These are phyloP conservation scores for Sacculina carcini DNA, from an alignment of 2,888 invertebrate species.

Conservation along the genomic window DNA sequence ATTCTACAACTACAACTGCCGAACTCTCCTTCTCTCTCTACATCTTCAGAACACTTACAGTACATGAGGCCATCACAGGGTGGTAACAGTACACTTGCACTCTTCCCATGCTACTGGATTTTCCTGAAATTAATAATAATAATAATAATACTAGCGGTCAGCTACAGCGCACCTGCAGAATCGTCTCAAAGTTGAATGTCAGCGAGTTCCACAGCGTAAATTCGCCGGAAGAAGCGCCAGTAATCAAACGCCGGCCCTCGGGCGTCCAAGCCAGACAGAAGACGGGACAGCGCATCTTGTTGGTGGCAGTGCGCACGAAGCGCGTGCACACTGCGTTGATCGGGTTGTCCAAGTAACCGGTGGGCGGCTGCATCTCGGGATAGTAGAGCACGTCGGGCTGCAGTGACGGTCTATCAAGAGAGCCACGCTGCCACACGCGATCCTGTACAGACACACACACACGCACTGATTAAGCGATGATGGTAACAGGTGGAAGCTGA, in stretches of 20 bases:
- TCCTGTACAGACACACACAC: no score
- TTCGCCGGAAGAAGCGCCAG: slow-evolving; percentile 96
- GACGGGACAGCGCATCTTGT: slow-evolving; percentile 98
- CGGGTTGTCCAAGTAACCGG: slow-evolving; percentile 77
- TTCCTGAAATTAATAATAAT: no score
- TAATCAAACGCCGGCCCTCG: slow-evolving; percentile 85
- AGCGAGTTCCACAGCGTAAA: slow-evolving; percentile 99
- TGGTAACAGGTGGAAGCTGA: slow-evolving; percentile 62
- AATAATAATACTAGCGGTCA: no score
- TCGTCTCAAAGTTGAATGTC: slow-evolving; percentile 99
- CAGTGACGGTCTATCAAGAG: slow-evolving; percentile 56
- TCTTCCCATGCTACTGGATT: no score
- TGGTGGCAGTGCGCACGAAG: slow-evolving; percentile 97
- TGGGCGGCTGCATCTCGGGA: slow-evolving; percentile 73
- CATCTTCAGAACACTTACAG: neutral
- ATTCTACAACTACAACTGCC: neutral
- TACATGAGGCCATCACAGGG: no score
- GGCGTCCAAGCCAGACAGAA: slow-evolving; percentile 99
- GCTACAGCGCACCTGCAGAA: slow-evolving; percentile 51
- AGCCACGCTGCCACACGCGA: slow-evolving; percentile 84
- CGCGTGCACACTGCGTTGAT: slow-evolving; percentile 76
- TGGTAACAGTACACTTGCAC: no score
- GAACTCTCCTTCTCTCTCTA: neutral
- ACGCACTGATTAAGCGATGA: slow-evolving; percentile 20
- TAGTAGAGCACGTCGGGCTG: slow-evolving; percentile 91